A percentile compares a stretch with the other conserved stretches of the same genome.
phyloP scores from a whole-genome alignment of 1,140 invertebrate species.

The Drosophila truncata region DNA sequence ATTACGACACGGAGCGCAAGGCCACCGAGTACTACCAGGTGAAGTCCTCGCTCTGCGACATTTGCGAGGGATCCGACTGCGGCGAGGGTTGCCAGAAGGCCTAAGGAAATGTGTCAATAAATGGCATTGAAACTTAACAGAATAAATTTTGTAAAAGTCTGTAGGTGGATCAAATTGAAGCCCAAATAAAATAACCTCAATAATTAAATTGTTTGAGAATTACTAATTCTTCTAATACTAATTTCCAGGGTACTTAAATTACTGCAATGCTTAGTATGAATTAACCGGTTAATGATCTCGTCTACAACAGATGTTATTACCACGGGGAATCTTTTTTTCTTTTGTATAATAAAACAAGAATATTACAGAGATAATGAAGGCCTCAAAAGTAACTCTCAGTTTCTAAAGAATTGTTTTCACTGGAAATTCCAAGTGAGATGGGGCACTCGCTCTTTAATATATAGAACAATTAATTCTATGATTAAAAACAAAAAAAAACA shows the following conservation, averaged over 20 bases:
- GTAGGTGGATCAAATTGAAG: background rate
- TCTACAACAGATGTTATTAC: background rate
- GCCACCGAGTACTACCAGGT: constrained; percentile 92
- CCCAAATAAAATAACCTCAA: background rate
- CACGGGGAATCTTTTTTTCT: background rate
- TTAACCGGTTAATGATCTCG: constrained; percentile 10
- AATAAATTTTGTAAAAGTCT: background rate
- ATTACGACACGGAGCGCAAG: constrained; percentile 92
- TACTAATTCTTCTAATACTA: background rate
- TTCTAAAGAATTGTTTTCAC: background rate
- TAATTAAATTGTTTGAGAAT: background rate
- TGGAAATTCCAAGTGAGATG: background rate
- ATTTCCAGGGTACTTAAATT: no score
- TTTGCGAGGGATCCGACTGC: constrained; percentile 91
- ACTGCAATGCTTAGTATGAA: constrained; percentile 18
- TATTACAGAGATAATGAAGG: constrained; percentile 8
- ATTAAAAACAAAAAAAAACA: background rate
- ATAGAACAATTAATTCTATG: background rate
- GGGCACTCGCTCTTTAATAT: no score
- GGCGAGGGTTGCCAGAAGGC: constrained; percentile 85
- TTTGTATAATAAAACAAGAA: background rate
- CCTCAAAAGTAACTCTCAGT: background rate
- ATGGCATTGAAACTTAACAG: background rate
- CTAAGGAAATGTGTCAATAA: background rate
- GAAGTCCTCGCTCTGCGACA: constrained; percentile 90